A percentile compares a stretch with the other conserved stretches of the same genome.
These are phyloP conservation scores for Harpagus bidentatus DNA, from an alignment of 2,113 vertebrate genomes.

Conservation along the genomic window DNA sequence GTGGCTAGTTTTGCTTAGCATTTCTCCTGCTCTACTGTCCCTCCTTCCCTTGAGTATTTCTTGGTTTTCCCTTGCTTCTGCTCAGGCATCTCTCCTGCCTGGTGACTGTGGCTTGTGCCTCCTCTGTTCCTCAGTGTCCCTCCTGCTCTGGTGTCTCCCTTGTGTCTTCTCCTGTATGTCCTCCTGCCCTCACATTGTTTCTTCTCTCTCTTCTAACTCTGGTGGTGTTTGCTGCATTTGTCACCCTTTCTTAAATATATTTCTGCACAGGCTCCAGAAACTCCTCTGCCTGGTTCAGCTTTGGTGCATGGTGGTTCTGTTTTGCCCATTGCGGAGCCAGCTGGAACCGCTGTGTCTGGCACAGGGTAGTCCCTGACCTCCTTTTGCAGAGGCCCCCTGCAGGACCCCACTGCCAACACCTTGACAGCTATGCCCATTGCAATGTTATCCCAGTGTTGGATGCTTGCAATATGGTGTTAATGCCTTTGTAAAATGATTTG, in stretches of 20 bases:
- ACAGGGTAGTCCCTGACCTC: neutral
- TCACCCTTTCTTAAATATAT: neutral
- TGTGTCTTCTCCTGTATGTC: neutral
- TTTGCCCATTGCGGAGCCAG: neutral
- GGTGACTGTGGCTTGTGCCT: neutral
- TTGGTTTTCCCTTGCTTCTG: neutral
- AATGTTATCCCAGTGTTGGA: neutral
- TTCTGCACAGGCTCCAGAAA: neutral
- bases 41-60: neutral
- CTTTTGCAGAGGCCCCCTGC: neutral
- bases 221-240: neutral
- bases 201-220: neutral
- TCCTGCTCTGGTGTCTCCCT: neutral
- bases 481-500: neutral
- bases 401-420: neutral
- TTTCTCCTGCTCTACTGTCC: neutral
- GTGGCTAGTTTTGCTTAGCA: neutral
- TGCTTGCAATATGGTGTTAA: neutral
- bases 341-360: neutral
- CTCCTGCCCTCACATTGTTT: neutral
- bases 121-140: neutral
- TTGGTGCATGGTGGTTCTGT: too few relatives aligned
- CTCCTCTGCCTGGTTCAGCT: neutral
- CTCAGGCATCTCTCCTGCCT: neutral
- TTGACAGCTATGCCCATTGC: neutral